Evolutionary conservation across 2,113 vertebrate species (phyloP).

Genomic region (Erythrocebus patas): DNA sequence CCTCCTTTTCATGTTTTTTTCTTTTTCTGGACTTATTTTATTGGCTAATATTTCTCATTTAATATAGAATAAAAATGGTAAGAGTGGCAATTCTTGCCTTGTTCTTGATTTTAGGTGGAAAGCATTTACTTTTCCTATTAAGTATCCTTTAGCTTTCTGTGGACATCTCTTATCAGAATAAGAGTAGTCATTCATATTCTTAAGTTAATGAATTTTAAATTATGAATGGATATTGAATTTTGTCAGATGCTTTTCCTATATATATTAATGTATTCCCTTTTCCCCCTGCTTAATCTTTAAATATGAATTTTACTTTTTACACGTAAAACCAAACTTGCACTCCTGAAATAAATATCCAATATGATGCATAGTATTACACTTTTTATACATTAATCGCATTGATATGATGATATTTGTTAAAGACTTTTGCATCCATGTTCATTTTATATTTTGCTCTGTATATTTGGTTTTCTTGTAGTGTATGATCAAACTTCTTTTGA

Average conservation of each 20-base stretch:
- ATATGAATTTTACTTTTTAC: not conserved
- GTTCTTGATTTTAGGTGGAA: not conserved
- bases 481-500: not conserved
- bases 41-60: not conserved
- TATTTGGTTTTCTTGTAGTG: not conserved
- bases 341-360: not conserved
- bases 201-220: not conserved
- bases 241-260: not conserved
- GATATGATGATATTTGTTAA: not conserved
- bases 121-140: not conserved
- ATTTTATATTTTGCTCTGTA: not conserved
- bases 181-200: not conserved
- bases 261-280: not conserved
- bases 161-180: not conserved
- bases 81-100: not conserved
- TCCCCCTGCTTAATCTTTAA: not conserved
- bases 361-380: not conserved
- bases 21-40: not conserved
- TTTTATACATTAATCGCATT: not conserved
- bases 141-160: not conserved
- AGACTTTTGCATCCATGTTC: not conserved
- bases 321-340: not conserved
- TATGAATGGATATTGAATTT: not conserved
- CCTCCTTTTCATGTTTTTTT: not conserved
- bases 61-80: not conserved